Conservation (phyloP, 2,113 vertebrate species). For the Amphiprion percula region DNA sequence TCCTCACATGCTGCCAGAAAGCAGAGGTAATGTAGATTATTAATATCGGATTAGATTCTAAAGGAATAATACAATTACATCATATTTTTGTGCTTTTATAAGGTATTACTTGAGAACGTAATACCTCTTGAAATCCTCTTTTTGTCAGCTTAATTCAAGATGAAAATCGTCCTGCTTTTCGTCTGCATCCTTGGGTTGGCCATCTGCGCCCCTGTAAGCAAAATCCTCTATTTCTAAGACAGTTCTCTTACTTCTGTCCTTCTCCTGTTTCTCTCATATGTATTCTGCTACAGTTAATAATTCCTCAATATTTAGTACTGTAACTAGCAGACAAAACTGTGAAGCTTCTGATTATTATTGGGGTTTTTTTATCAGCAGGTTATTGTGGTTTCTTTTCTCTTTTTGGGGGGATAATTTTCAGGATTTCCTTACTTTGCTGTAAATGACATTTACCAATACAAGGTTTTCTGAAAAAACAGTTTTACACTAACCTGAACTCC, state of each 20-base stretch:
- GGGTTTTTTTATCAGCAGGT: not conserved
- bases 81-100: not conserved
- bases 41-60: not conserved
- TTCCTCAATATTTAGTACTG: not conserved
- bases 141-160: slow-evolving; percentile 63
- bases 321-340: not conserved
- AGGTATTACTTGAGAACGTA: not conserved
- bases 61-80: not conserved
- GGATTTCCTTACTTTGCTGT: not conserved
- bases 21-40: slow-evolving; percentile 58
- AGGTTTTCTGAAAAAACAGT: not conserved
- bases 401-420: not conserved
- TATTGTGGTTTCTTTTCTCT: not conserved
- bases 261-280: too few relatives aligned
- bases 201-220: slow-evolving; percentile 73
- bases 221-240: not conserved
- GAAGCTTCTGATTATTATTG: not conserved
- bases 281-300: too few relatives aligned
- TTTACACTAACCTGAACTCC: not conserved
- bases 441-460: not conserved
- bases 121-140: not conserved
- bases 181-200: slow-evolving; percentile 70
- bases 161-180: slow-evolving; percentile 69
- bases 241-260: not conserved
- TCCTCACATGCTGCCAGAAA: slow-evolving; percentile 21